A percentile compares a stretch with the other conserved stretches of the same genome.
Conservation (phyloP, 1,140 invertebrate genomes). For the Ridgeia piscesae region DNA sequence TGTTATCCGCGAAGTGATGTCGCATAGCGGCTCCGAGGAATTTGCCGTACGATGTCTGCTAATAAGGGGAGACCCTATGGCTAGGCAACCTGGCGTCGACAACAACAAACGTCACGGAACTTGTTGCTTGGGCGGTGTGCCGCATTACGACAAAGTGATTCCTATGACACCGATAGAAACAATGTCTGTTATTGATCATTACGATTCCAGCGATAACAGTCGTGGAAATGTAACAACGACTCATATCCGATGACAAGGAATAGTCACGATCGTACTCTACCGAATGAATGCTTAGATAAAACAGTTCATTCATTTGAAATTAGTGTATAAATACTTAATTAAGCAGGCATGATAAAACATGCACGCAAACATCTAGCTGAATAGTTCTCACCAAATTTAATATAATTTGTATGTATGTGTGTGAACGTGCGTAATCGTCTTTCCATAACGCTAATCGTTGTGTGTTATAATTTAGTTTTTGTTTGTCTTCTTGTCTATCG, state of each 20-base stretch:
- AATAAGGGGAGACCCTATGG: neutral
- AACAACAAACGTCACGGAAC: neutral
- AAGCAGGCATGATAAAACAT: neutral
- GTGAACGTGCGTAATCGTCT: no score
- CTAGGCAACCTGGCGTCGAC: neutral
- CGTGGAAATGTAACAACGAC: neutral
- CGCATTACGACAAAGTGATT: neutral
- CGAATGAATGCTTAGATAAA: neutral
- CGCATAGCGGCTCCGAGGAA: conserved; percentile 31
- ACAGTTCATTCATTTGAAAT: neutral
- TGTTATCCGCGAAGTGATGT: conserved; percentile 23
- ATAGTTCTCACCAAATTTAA: neutral
- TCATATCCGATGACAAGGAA: no score
- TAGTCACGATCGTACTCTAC: neutral
- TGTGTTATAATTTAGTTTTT: no score
- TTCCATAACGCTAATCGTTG: no score
- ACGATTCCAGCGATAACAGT: neutral
- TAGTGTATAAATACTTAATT: neutral
- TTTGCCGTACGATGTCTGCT: conserved; percentile 24
- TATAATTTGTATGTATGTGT: neutral
- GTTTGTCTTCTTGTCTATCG: no score
- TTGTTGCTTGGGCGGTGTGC: neutral
- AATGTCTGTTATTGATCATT: neutral
- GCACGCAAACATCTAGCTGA: neutral
- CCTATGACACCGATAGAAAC: neutral